Conservation (phyloP, 2,797 vertebrate genomes). For the Acipenser ruthenus region DNA sequence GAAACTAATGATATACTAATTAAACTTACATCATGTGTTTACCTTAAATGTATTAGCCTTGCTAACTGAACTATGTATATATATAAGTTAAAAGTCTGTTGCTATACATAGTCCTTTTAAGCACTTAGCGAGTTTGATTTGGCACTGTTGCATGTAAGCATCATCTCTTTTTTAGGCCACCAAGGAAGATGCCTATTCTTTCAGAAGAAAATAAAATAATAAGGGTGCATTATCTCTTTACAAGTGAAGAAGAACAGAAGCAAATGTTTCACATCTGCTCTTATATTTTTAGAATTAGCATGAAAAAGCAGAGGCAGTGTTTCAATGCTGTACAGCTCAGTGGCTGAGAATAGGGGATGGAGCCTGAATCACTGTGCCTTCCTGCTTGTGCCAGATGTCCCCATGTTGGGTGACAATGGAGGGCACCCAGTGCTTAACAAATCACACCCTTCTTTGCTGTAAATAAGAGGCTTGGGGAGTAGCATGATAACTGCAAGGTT, state of each 20-base stretch:
- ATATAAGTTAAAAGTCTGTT: no score
- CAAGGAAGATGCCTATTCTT: slow-evolving; percentile 60
- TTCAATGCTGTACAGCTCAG: slow-evolving; percentile 72
- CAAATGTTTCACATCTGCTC: slow-evolving; percentile 97
- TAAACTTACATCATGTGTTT: no score
- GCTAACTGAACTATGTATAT: no score
- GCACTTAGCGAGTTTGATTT: neutral
- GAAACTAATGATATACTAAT: no score
- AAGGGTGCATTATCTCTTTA: slow-evolving; percentile 31
- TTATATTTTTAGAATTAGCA: slow-evolving; percentile 70
- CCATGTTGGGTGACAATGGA: slow-evolving; percentile 56
- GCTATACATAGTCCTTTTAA: neutral
- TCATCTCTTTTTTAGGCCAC: slow-evolving; percentile 50
- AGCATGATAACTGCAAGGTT: slow-evolving; percentile 25
- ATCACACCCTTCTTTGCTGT: slow-evolving; percentile 51
- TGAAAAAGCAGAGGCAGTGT: slow-evolving; percentile 73
- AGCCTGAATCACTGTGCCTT: slow-evolving; percentile 46
- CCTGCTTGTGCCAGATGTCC: slow-evolving; percentile 75
- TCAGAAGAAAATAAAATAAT: no score
- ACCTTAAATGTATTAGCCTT: no score
- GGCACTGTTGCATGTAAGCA: slow-evolving; percentile 9
- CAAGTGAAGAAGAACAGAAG: slow-evolving; percentile 83
- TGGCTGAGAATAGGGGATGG: slow-evolving; percentile 60
- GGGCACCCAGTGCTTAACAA: slow-evolving; percentile 55
- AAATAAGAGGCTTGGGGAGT: slow-evolving; percentile 29